A percentile compares a stretch with the other conserved stretches of the same genome.
These are phyloP conservation scores for Pantelozetes paolii DNA, from an alignment of 2,888 invertebrate species.

Conservation along the genomic window DNA sequence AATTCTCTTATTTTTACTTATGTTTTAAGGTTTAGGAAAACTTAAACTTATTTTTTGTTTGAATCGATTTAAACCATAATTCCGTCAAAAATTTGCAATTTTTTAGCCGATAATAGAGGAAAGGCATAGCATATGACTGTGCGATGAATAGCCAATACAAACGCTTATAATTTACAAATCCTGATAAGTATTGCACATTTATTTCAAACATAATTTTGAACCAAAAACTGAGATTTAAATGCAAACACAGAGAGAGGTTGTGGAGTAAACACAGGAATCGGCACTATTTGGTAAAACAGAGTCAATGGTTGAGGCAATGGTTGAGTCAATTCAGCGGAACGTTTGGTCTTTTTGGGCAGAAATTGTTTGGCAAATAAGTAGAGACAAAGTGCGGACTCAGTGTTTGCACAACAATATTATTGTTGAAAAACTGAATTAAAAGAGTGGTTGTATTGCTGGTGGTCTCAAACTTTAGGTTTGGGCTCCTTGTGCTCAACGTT, in stretches of 20 bases:
- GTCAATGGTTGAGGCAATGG: constrained; percentile 4
- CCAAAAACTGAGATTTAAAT: neutral
- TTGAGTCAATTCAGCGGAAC: constrained; percentile 17
- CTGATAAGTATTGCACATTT: constrained; percentile 2
- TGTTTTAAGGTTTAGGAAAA: neutral
- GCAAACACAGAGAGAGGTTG: constrained; percentile 5
- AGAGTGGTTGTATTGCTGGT: neutral
- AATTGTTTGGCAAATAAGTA: constrained; percentile 16
- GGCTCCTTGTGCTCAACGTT: neutral
- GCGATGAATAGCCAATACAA: neutral
- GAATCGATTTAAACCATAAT: constrained; percentile 5
- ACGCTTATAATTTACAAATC: constrained; percentile 5
- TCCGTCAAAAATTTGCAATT: neutral
- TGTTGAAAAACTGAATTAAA: constrained; percentile 26
- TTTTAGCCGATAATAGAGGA: neutral
- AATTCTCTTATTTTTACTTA: neutral
- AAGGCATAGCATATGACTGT: neutral
- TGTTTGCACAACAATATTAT: constrained; percentile 26
- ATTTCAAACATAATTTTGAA: neutral
- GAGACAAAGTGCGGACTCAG: neutral
- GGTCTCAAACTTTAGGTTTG: constrained; percentile 5
- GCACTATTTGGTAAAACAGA: constrained; percentile 12
- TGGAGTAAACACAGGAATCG: constrained; percentile 23
- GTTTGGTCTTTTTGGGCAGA: neutral
- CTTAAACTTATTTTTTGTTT: too few species aligned